These are phyloP conservation scores for Drosophila helvetica DNA, from an alignment of 2,888 invertebrate species.

Conservation along the genomic window DNA sequence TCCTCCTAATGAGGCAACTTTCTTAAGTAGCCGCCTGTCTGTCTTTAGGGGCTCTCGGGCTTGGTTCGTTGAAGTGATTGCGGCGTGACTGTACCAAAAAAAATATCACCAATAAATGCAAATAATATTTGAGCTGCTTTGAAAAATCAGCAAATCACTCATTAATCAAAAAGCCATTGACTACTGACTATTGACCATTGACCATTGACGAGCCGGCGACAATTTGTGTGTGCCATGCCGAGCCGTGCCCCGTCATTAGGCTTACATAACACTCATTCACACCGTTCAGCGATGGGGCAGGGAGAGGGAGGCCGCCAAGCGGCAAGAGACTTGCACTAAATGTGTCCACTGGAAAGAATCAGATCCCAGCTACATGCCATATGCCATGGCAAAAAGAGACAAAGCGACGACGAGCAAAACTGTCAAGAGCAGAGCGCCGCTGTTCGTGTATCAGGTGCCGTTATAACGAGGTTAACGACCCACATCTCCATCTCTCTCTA, in stretches of 20 bases:
- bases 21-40: slow-evolving; percentile 37
- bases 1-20: slow-evolving; percentile 63
- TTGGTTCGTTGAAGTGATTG: slow-evolving; percentile 68
- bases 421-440: slow-evolving; percentile 58
- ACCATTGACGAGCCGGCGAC: slow-evolving; percentile 44
- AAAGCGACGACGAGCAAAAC: slow-evolving; percentile 65
- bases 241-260: slow-evolving; percentile 61
- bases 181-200: slow-evolving; percentile 15
- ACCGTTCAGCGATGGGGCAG: slow-evolving; percentile 20
- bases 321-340: slow-evolving; percentile 34
- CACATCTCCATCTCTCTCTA: slow-evolving; percentile 59
- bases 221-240: slow-evolving; percentile 45
- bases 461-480: slow-evolving; percentile 81
- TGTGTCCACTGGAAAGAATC: slow-evolving; percentile 51
- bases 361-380: slow-evolving; percentile 5
- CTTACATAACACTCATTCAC: slow-evolving; percentile 63
- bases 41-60: slow-evolving; percentile 57
- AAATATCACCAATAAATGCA: slow-evolving; percentile 51
- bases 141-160: slow-evolving; percentile 67
- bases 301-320: not conserved
- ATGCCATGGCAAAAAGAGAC: slow-evolving; percentile 41
- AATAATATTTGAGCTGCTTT: slow-evolving; percentile 56
- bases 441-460: slow-evolving; percentile 70
- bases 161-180: slow-evolving; percentile 74
- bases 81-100: slow-evolving; percentile 52